These are phyloP conservation scores for Patella caerulea DNA, from an alignment of 2,888 invertebrate genomes.

Conservation along the genomic window DNA sequence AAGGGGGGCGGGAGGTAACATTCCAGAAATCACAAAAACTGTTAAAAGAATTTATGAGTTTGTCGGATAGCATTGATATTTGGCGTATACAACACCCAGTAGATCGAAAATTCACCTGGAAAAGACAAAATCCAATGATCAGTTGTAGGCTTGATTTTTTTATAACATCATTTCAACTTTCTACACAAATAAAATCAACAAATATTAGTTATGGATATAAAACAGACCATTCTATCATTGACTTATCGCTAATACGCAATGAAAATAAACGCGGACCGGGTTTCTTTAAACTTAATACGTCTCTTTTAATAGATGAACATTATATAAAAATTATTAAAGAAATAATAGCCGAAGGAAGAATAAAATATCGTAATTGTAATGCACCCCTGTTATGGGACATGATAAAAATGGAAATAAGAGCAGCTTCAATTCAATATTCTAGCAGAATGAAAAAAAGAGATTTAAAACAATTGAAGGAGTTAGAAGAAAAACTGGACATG, in stretches of 20 bases:
- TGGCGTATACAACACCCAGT: constrained; percentile 12
- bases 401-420: constrained; percentile 15
- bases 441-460: background rate
- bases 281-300: constrained; percentile 19
- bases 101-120: constrained; percentile 23
- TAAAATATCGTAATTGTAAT: too few species aligned
- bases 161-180: constrained; percentile 9
- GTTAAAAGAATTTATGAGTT: background rate
- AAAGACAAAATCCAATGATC: background rate
- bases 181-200: background rate
- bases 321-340: background rate
- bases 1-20: too few species aligned
- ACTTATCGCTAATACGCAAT: background rate
- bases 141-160: constrained; percentile 18
- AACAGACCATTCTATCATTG: background rate
- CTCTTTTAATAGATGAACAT: background rate
- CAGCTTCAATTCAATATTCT: background rate
- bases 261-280: background rate
- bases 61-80: background rate
- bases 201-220: background rate
- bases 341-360: background rate
- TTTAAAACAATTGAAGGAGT: background rate
- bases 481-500: background rate
- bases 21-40: background rate
- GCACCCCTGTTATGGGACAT: background rate